These are phyloP conservation scores for Nasonia longicornis DNA, from an alignment of 1,140 invertebrate genomes.

Conservation along the genomic window DNA sequence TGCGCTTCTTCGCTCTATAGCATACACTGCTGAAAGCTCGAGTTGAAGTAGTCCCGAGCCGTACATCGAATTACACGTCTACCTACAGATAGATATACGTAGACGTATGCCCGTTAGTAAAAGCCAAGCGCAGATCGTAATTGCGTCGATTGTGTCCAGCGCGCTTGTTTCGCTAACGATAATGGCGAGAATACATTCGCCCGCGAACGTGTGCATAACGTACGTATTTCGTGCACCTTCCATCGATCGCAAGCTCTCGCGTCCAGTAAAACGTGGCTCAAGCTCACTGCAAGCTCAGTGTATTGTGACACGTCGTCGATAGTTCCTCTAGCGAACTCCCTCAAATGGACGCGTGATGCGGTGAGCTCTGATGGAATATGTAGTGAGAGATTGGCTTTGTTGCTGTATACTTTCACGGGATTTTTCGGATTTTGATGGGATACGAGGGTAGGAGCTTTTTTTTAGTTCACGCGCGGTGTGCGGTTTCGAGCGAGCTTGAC, in stretches of 20 bases:
- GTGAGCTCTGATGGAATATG: not conserved
- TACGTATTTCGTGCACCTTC: conserved; percentile 1
- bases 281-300: not conserved
- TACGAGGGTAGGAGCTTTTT: not conserved
- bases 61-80: not conserved
- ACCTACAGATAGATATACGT: not conserved
- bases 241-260: not conserved
- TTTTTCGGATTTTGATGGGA: not conserved
- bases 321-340: not conserved
- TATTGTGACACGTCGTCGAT: not conserved
- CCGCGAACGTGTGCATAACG: not conserved
- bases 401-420: not conserved
- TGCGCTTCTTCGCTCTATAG: not conserved
- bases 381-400: not conserved
- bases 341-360: not conserved
- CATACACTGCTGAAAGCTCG: too few species aligned
- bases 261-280: not conserved
- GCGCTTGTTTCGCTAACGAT: conserved; percentile 19
- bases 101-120: not conserved
- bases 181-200: not conserved
- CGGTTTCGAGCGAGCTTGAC: too few species aligned
- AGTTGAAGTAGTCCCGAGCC: too few species aligned
- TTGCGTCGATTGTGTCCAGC: conserved; percentile 14
- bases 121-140: conserved; percentile 5
- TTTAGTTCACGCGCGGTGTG: too few species aligned